These are phyloP conservation scores for Zophobas morio DNA, from an alignment of 1,140 invertebrate genomes.

Conservation along the genomic window DNA sequence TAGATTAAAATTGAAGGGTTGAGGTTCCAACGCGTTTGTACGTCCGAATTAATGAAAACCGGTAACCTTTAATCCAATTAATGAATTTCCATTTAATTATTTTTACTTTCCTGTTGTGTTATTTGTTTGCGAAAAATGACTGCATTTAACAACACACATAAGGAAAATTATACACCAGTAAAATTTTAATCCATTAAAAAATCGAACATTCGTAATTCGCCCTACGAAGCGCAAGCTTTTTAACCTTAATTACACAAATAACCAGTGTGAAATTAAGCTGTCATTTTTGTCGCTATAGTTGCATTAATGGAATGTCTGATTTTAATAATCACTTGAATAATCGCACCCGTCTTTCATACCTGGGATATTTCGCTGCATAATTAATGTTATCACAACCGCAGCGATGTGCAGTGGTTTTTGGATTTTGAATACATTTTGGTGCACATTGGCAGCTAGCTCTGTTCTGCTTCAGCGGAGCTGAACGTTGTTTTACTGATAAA, in stretches of 20 bases:
- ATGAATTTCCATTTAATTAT: slow-evolving; percentile 35
- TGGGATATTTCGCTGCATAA: slow-evolving; percentile 15
- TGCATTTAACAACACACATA: background rate
- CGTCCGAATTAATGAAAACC: background rate
- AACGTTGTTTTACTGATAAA: slow-evolving; percentile 44
- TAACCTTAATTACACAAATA: slow-evolving; percentile 49
- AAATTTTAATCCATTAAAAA: slow-evolving; percentile 49
- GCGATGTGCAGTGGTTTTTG: slow-evolving; percentile 16
- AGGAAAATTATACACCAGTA: slow-evolving; percentile 3
- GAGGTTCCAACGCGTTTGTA: background rate
- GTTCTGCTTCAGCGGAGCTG: slow-evolving; percentile 43
- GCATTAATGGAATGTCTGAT: slow-evolving; percentile 29
- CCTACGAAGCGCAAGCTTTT: slow-evolving; percentile 16
- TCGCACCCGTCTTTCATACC: background rate
- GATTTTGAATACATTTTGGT: slow-evolving; percentile 40
- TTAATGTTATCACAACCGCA: slow-evolving; percentile 27
- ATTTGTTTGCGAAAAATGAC: background rate
- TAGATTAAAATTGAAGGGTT: background rate
- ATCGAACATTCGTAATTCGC: slow-evolving; percentile 34
- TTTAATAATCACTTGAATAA: slow-evolving; percentile 1
- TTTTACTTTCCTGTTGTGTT: slow-evolving; percentile 18
- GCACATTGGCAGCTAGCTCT: slow-evolving; percentile 38
- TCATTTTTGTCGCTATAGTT: slow-evolving; percentile 34
- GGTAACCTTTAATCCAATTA: slow-evolving; percentile 15
- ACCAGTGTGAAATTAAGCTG: slow-evolving; percentile 50